These are phyloP conservation scores for Turritopsis rubra DNA, from an alignment of 30 jellyfish, hydroid and myxozoan species.

Conservation along the genomic window DNA sequence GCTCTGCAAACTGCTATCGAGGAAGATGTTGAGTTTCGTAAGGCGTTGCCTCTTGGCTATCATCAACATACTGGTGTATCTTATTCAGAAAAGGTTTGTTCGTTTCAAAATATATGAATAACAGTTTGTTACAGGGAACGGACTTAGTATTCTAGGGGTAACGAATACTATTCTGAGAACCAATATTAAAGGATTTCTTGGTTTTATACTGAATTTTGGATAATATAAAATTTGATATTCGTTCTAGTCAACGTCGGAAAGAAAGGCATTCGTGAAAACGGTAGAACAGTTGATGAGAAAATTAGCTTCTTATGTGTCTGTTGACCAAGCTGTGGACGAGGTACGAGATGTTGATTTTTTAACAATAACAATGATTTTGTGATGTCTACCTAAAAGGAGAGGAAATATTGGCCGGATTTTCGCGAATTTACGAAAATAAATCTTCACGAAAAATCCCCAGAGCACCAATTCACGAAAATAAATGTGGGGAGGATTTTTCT, in stretches of 20 bases:
- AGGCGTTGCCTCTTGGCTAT: slow-evolving; percentile 71
- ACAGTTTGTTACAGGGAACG: too few species aligned
- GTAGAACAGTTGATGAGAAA: slow-evolving; percentile 62
- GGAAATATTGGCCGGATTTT: too few species aligned
- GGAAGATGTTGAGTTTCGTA: slow-evolving; percentile 77
- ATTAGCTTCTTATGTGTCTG: slow-evolving; percentile 59
- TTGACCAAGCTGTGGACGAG: slow-evolving; percentile 94
- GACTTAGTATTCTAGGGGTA: too few species aligned
- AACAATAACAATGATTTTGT: background rate
- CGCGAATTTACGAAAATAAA: too few species aligned
- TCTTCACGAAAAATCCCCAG: too few species aligned
- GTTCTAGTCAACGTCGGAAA: slow-evolving; percentile 37
- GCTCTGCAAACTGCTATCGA: slow-evolving; percentile 81
- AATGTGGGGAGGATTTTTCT: too few species aligned
- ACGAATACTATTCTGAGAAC: too few species aligned
- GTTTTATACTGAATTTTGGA: background rate
- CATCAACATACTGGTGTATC: slow-evolving; percentile 69
- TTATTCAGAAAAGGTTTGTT: slow-evolving; percentile 68
- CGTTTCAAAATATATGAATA: too few species aligned
- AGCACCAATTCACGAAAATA: too few species aligned
- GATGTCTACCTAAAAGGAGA: background rate
- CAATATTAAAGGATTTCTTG: background rate
- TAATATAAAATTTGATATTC: background rate
- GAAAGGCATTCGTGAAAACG: slow-evolving; percentile 47
- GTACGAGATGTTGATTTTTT: slow-evolving; percentile 5